phyloP scores from a whole-genome alignment of 2,113 vertebrate genomes.

The Lycocorax pyrrhopterus region DNA sequence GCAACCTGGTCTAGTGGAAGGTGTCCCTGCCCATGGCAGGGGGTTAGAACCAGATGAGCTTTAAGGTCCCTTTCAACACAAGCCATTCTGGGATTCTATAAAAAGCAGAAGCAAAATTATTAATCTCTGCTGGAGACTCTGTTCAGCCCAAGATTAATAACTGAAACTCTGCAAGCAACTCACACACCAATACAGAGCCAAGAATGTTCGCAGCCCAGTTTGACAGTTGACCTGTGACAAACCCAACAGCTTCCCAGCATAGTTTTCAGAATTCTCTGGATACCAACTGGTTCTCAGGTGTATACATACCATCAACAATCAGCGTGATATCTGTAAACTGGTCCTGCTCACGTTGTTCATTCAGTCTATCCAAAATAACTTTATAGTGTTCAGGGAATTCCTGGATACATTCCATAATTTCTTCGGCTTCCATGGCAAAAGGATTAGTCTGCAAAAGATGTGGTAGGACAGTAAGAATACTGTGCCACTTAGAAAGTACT shows the following conservation, averaged over 20 bases:
- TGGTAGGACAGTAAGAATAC: not conserved
- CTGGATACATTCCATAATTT: not conserved
- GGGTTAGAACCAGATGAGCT: not conserved
- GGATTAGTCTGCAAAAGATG: not conserved
- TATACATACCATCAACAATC: conserved; percentile 3
- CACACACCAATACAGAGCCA: not conserved
- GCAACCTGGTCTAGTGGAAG: not conserved
- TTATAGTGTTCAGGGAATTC: not conserved
- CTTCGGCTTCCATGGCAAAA: not conserved
- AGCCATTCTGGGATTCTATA: not conserved
- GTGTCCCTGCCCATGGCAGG: not conserved
- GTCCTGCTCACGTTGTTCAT: not conserved
- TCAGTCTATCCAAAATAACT: not conserved
- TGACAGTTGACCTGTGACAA: not conserved
- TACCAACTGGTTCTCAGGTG: not conserved
- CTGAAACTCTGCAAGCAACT: not conserved
- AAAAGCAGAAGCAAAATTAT: not conserved
- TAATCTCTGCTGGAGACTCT: not conserved
- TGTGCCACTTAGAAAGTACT: not conserved
- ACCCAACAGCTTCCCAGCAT: not conserved
- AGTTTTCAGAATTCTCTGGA: not conserved
- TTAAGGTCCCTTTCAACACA: not conserved
- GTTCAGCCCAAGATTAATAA: not conserved
- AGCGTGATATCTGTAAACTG: not conserved
- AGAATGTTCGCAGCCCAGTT: not conserved